phyloP scores from a whole-genome alignment of 2,888 invertebrate genomes.

The Macroteleia sp. region DNA sequence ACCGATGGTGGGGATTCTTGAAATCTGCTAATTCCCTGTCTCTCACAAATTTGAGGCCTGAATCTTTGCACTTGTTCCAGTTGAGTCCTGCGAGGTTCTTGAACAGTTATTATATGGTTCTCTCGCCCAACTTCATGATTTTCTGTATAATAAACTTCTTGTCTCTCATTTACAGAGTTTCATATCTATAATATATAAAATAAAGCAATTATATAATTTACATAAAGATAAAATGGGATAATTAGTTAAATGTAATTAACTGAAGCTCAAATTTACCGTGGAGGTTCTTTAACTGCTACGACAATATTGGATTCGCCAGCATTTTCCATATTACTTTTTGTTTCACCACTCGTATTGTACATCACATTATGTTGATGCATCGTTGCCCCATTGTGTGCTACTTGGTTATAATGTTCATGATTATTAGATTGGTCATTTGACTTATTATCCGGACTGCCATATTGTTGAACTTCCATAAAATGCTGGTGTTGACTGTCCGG shows the following conservation, averaged over 20 bases:
- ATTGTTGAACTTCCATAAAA: slow-evolving; percentile 74
- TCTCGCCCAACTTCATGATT: slow-evolving; percentile 73
- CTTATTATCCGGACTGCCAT: slow-evolving; percentile 71
- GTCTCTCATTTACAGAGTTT: slow-evolving; percentile 75
- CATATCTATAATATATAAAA: slow-evolving; percentile 74
- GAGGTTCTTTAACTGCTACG: slow-evolving; percentile 80
- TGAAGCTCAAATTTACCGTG: slow-evolving; percentile 83
- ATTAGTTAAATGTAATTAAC: too few relatives aligned
- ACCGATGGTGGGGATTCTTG: slow-evolving; percentile 70
- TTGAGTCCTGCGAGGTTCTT: slow-evolving; percentile 69
- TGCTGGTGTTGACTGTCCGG: slow-evolving; percentile 77
- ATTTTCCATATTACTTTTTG: slow-evolving; percentile 27
- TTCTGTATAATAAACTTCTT: slow-evolving; percentile 75
- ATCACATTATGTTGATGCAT: slow-evolving; percentile 76
- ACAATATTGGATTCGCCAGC: slow-evolving; percentile 71
- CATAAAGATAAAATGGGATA: too few relatives aligned
- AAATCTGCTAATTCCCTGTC: slow-evolving; percentile 54
- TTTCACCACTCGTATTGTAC: slow-evolving; percentile 71
- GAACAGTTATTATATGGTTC: slow-evolving; percentile 71
- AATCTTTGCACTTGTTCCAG: slow-evolving; percentile 71
- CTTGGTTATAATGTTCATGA: slow-evolving; percentile 65
- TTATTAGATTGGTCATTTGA: slow-evolving; percentile 49
- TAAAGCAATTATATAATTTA: not conserved
- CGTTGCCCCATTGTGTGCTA: slow-evolving; percentile 32
- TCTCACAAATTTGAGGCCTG: slow-evolving; percentile 74